Evolutionary conservation across 1,140 invertebrate species (phyloP), one percentile per base, ranked within the genome.

Genomic region (Drosophila tani): DNA sequence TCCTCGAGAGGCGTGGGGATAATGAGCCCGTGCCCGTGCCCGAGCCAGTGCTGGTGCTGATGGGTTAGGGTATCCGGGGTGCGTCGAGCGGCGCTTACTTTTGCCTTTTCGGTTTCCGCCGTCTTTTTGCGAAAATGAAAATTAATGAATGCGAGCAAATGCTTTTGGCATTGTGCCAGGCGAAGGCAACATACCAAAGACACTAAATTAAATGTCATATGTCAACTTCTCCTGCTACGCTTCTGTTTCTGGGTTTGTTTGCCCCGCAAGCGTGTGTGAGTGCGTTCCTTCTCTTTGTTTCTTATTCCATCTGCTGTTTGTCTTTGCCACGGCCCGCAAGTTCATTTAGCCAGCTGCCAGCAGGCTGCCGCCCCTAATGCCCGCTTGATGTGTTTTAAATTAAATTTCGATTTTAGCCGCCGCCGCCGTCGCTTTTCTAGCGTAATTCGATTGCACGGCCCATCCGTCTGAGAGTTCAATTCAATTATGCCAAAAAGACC

Each of bases 201-300:
- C 84, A 88, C 77, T 88, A 88, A 88, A 88, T 90, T 88, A 88
- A 88, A 88, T 88, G 84, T 88, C 84, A 88, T 88, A 88, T 88
- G 84, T 88, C 84, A 88, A 88, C 81, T 80, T 79, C 71, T 75
- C 55, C 24, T 11, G 40, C 67, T 59, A 40, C 41, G 38, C 46
- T 68, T 47, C 40, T 47, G 35, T 11, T 55, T 17, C 40, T 46
- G 57, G 45, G 46, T 53, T 15, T 65, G 41, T 49, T 35, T 58
- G 45, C 29, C 50, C 53, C 53, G 4, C 19, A 24, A 49, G 62
- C 67, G 59, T 53, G 59, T 86, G 78, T 85, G 60, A 66, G 63
- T 81, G 66, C 53, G 57, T 71, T 63, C 29, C 46, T 43, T 65
- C 32, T 27, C 24, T 19, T 74, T 66, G 74, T 81, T 87, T 78